Conservation (phyloP, 2,113 vertebrate species). For the Falcunculus frontatus region DNA sequence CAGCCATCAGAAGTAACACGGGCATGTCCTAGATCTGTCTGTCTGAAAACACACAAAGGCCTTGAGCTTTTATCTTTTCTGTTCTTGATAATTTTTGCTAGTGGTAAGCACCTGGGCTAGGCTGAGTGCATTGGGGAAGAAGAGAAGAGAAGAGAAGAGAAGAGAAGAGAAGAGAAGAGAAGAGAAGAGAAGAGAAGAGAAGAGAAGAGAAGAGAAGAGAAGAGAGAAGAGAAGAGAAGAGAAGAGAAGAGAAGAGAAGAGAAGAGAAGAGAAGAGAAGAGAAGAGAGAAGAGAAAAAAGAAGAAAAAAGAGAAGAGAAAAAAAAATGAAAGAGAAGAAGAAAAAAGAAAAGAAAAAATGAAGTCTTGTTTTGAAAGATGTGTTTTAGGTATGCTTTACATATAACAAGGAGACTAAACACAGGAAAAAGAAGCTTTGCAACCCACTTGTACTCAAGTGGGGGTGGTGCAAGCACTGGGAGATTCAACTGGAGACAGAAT, state of each 20-base stretch:
- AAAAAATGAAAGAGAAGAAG: background rate
- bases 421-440: background rate
- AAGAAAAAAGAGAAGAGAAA: too few relatives aligned
- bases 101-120: background rate
- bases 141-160: too few relatives aligned
- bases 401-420: background rate
- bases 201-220: too few relatives aligned
- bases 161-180: too few relatives aligned
- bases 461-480: background rate
- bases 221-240: too few relatives aligned
- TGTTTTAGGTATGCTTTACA: background rate
- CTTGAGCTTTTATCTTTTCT: background rate
- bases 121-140: background rate
- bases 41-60: background rate
- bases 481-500: background rate
- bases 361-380: background rate
- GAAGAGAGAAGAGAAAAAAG: too few relatives aligned
- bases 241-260: too few relatives aligned
- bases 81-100: background rate
- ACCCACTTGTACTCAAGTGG: fast-evolving
- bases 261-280: too few relatives aligned
- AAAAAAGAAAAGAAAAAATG: background rate
- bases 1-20: background rate
- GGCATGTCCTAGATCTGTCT: background rate
- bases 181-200: too few relatives aligned